These are phyloP conservation scores for Circaetus gallicus DNA, from an alignment of 2,113 vertebrate species.

Conservation along the genomic window DNA sequence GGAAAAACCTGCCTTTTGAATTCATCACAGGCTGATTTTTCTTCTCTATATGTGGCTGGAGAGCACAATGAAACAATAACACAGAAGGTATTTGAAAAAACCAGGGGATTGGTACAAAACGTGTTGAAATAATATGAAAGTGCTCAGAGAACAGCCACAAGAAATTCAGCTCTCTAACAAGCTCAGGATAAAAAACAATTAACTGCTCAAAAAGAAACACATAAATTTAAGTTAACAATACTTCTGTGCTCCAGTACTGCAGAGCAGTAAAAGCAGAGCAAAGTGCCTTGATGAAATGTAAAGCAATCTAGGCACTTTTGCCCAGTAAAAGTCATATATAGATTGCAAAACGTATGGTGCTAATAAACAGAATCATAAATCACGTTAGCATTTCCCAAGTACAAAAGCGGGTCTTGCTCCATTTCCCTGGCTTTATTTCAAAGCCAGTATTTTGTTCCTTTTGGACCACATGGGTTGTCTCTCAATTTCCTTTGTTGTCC, in stretches of 20 bases:
- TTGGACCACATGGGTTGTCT: not conserved
- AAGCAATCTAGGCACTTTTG: not conserved
- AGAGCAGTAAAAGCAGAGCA: not conserved
- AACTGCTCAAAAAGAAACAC: not conserved
- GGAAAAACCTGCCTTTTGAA: not conserved
- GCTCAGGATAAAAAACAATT: not conserved
- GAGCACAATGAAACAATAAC: not conserved
- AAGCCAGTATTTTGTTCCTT: fast-evolving
- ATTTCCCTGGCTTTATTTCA: not conserved
- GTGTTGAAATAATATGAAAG: not conserved
- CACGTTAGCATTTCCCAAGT: fast-evolving
- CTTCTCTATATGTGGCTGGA: not conserved
- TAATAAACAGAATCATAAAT: not conserved
- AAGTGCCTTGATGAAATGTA: not conserved
- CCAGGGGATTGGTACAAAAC: not conserved
- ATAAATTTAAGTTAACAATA: not conserved
- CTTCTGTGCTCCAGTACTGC: not conserved
- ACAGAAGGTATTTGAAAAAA: not conserved
- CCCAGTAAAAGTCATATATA: not conserved
- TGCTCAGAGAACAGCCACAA: not conserved
- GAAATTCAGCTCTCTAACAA: not conserved
- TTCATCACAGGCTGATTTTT: not conserved
- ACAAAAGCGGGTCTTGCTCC: not conserved
- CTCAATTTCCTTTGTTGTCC: not conserved
- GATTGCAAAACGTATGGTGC: not conserved